Percentiles rank a stretch among this genome's conserved stretches.
phyloP scores from a whole-genome alignment of 2,113 vertebrate species.

The Pteruthius melanotis region DNA sequence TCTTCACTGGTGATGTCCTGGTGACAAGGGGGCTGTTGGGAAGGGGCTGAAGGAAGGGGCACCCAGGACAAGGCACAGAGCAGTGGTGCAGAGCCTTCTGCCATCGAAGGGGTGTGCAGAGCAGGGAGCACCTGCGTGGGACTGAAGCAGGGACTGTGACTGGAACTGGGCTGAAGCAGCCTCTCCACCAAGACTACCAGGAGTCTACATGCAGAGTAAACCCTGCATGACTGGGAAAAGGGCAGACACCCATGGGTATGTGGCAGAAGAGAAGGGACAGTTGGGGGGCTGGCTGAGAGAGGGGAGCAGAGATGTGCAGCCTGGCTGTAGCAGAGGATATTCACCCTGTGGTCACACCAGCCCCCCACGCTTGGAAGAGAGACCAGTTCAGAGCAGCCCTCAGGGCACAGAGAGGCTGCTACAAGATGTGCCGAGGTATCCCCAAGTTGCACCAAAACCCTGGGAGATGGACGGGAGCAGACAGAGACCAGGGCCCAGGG shows the following conservation, averaged over 20 bases:
- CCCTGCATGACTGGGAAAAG: not conserved
- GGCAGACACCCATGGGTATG: not conserved
- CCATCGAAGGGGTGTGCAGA: not conserved
- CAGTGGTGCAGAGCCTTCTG: not conserved
- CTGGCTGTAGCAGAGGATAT: not conserved
- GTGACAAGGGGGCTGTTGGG: not conserved
- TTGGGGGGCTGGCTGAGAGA: rapidly evolving
- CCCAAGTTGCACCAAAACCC: not conserved
- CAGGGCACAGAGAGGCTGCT: not conserved
- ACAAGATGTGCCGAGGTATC: not conserved
- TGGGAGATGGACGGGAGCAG: not conserved
- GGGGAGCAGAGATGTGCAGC: not conserved
- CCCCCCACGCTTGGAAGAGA: not conserved
- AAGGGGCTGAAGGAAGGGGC: not conserved
- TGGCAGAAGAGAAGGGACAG: not conserved
- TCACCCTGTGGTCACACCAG: rapidly evolving
- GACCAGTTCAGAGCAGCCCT: not conserved
- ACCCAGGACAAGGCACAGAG: not conserved
- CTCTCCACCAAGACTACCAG: not conserved
- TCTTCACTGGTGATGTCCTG: not conserved
- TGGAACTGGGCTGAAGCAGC: not conserved
- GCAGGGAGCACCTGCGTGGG: rapidly evolving
- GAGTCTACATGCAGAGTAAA: not conserved
- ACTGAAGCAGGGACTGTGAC: not conserved
- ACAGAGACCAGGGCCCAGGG: not conserved